phyloP scores from a whole-genome alignment of 2,113 vertebrate species.

The Mus spicilegus region DNA sequence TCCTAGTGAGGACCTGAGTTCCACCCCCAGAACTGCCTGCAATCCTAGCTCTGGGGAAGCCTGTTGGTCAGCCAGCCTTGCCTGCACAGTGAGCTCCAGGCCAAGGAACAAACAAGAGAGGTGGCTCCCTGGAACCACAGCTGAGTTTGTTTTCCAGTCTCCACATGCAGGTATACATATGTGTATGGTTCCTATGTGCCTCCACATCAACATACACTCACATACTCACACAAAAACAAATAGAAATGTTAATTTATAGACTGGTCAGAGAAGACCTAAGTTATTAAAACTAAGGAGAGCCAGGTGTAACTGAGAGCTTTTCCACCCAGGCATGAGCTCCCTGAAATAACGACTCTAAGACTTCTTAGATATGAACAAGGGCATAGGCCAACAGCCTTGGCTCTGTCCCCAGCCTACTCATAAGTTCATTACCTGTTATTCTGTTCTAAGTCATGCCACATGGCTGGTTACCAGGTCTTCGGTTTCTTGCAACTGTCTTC shows the following conservation, averaged over 20 bases:
- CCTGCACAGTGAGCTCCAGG: not conserved
- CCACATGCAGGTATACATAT: not conserved
- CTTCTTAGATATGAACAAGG: too few relatives aligned
- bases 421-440: too few relatives aligned
- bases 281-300: conserved; percentile 7
- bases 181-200: too few relatives aligned
- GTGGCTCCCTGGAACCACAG: not conserved
- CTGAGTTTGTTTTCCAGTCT: not conserved
- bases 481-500: too few relatives aligned
- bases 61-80: too few relatives aligned
- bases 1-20: not conserved
- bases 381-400: too few relatives aligned
- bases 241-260: not conserved
- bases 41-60: not conserved
- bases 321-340: too few relatives aligned
- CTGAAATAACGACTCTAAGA: too few relatives aligned
- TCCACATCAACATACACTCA: not conserved
- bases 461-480: too few relatives aligned
- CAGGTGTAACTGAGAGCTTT: too few relatives aligned
- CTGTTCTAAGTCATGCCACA: too few relatives aligned
- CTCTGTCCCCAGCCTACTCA: too few relatives aligned
- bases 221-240: not conserved
- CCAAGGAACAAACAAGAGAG: not conserved
- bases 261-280: not conserved
- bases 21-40: not conserved